phyloP scores from a whole-genome alignment of 2,113 vertebrate species.

The Copsychus sechellarum region DNA sequence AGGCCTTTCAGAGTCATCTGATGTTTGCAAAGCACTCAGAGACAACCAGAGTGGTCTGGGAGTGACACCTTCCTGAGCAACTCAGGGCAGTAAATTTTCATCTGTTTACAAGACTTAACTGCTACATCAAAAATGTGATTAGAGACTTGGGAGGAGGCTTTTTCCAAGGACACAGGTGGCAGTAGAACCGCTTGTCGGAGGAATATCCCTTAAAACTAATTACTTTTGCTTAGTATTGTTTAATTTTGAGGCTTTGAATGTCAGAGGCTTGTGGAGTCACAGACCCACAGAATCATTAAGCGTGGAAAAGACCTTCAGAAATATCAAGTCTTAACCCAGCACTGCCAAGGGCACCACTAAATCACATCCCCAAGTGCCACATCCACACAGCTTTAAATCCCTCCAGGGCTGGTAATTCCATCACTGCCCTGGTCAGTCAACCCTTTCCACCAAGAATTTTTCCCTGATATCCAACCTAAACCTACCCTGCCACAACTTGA shows the following conservation, averaged over 20 bases:
- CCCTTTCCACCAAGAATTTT: not conserved
- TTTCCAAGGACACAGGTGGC: not conserved
- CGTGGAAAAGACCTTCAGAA: not conserved
- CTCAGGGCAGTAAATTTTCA: not conserved
- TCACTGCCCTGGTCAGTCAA: not conserved
- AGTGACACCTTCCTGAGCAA: not conserved
- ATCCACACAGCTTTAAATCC: no score
- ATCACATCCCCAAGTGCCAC: not conserved
- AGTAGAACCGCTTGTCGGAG: not conserved
- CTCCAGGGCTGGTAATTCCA: not conserved
- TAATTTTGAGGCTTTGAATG: not conserved
- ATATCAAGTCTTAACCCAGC: accelerated
- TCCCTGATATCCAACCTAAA: not conserved
- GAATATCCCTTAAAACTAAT: accelerated
- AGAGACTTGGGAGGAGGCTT: not conserved
- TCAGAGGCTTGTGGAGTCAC: not conserved
- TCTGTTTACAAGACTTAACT: not conserved
- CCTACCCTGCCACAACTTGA: not conserved
- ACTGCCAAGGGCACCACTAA: not conserved
- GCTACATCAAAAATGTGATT: not conserved
- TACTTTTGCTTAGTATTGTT: not conserved
- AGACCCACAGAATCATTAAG: not conserved
- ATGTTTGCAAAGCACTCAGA: not conserved
- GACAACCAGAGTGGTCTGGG: not conserved
- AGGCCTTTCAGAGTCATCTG: not conserved